Base-by-base conservation (phyloP, 2,797 vertebrate genomes). In the Chaenodraco wilsoni region DNA sequence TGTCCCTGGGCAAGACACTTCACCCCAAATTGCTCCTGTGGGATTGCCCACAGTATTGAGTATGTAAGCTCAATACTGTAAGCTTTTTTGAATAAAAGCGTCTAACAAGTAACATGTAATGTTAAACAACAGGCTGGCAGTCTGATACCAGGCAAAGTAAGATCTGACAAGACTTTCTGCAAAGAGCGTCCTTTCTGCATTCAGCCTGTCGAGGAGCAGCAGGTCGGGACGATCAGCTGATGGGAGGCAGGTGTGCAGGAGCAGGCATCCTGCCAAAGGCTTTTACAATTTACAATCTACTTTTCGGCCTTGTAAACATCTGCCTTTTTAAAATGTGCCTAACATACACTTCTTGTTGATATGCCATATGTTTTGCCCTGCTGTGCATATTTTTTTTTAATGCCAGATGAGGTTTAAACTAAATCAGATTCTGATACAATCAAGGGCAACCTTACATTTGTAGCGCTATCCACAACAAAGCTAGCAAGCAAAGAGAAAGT, bases 171-270 rank as follows among this genome's bases (percentile, higher is more conserved):
- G 7, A 27, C 13, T 8, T 3, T 0, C 13, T 10, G 59, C 4
- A 62, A 10, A 52, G 17, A 58, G 41, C 9, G 19, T n/a, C 56
- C 40, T 54, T 72, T 17, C 62, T 58, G 59, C 31, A 3, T 40
- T 43, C 56, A 19, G 46, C 37, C 33, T 59, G 69, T 67, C 14
- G 31, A 43, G 65, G 51, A 45, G 6, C 72, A 74, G 67, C 69
- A 66, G 10, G 72, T 27, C 57, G 58, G 2, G 31, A 5, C 0
- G 37, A 75, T 75, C 67, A 70, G 52, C 69, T 72, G 72, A 81
- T 33, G 60, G 9, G 55, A 44, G 56, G 41, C 68, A 78, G 56
- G 67, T 78, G 71, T 69, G 54, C 50, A 46, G 44, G 21, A 21
- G 49, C 41, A 37, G 43, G 9, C 64, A 10, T 9, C 13, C 71